Base-by-base conservation (phyloP, 2,797 vertebrate species). In the Argentina silus region DNA sequence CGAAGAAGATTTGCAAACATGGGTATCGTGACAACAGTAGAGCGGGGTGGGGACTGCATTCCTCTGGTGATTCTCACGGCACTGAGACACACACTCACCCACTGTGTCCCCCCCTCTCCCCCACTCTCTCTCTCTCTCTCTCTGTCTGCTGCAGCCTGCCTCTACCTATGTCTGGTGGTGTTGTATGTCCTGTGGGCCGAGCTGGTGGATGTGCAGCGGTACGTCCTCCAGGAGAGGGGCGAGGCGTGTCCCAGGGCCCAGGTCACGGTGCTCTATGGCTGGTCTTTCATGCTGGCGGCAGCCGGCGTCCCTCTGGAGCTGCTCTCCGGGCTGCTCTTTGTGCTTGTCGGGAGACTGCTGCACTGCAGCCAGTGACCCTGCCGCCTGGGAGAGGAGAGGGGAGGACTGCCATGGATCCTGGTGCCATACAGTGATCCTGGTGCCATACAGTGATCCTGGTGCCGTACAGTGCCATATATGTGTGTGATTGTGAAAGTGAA, bases 101-200 rank as follows among this genome's bases (percentile, higher is more conserved):
- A 44, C 15, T 56, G 59, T 57, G 42, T 65, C 17, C 1, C 45
- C 8, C 27, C 62, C 60, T 77, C 2, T 72, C 43, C 77, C 27
- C 36, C 6, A 77, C 23, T 79, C 27, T 14, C n/a, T 59, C 44
- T 67, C 5, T 76, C 53, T 0, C 66, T 67, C 48, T 51, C 53
- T 62, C 57, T 57, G 63, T 70, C 11, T 59, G 55, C 66, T 66
- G 56, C 85, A 96, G 96, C 94, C 21, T 85, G 88, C 50, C 67
- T 96, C 61, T 95, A 96, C 88, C 90, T 95, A 77, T 47, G 89
- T 43, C 83, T 94, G 23, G 77, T 97, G 63, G 81, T 94, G 70
- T 91, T 97, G 72, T 97, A 94, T 0, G 93, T 96, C 9, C 87
- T 97, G 75, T 97, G 96, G 96, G 95, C 95, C 87, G 96, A 97